Base-by-base conservation (phyloP, 1,140 invertebrate genomes). In the Hermatobates lingyangjiaoensis region DNA sequence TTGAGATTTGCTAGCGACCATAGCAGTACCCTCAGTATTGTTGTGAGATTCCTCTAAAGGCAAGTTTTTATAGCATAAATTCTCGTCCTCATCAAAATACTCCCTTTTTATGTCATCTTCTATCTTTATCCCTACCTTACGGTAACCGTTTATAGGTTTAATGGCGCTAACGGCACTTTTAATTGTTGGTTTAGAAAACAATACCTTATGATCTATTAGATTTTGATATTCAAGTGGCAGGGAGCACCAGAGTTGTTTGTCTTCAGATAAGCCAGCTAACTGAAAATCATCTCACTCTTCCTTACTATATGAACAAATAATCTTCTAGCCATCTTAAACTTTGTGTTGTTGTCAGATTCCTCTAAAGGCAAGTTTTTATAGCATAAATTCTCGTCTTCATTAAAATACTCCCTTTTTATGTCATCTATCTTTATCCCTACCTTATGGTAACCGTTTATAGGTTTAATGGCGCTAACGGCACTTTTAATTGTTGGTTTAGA, bases 201-300 rank as follows among this genome's bases (percentile, higher is more conserved):
- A 24, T 45, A 45, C 45, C 21, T 23, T 26, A 25, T 45, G 45
- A 3, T 45, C 20, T n/a, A n/a, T n/a, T 21, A 45, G 24, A 24
- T 45, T 25, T 45, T 45, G 45, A 26, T 45, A 45, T 20, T 45
- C 45, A 24, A 45, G 20, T 21, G 45, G 45, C 7, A 45, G 24
- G 24, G 20, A 3, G 24, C 24, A 45, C 45, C 45, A 45, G 7
- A 45, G 24, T 23, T 24, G 20, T 26, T 26, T 45, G 26, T 45
- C 45, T 20, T 45, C 45, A 7, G 24, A 45, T 24, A 45, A 24
- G 45, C 45, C 45, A 25, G 45, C 45, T 26, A 45, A 45, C 18
- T 45, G 20, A 45, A 24, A 45, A 21, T 45, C 23, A 21, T 26
- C 7, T 45, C 45, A 23, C 23, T 18, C 20, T 20, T 45, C 24